Evolutionary conservation across 2,888 invertebrate species (phyloP).

Genomic region (Drosophila birchii): DNA sequence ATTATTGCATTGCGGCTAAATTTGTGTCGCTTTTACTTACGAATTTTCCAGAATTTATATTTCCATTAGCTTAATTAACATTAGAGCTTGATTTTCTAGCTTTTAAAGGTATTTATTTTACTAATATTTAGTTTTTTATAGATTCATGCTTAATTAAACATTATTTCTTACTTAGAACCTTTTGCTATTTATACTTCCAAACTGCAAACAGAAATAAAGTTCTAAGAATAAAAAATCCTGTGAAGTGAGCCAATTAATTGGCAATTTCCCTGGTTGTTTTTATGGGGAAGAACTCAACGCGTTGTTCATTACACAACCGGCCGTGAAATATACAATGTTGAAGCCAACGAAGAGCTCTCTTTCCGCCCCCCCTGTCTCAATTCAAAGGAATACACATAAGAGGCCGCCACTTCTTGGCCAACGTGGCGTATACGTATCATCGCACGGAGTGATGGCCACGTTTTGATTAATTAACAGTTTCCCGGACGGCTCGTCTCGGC

Average conservation of each 20-base stretch:
- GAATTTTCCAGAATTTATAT: no score
- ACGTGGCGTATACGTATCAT: slow-evolving; percentile 22
- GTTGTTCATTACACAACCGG: not conserved
- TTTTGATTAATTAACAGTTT: slow-evolving; percentile 46
- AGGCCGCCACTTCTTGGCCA: slow-evolving; percentile 11
- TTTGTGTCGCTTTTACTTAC: slow-evolving; percentile 8
- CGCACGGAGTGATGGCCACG: slow-evolving; percentile 11
- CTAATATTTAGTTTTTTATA: not conserved
- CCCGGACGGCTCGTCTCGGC: slow-evolving; percentile 1
- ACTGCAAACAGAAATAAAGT: not conserved
- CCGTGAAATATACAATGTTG: slow-evolving; percentile 5
- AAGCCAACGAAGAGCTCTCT: not conserved
- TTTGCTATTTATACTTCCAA: slow-evolving; percentile 1
- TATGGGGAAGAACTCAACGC: slow-evolving; percentile 2
- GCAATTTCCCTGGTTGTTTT: not conserved
- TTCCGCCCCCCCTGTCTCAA: not conserved
- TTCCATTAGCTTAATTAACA: slow-evolving; percentile 1
- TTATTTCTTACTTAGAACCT: not conserved
- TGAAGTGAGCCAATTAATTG: slow-evolving; percentile 16
- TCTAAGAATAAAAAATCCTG: not conserved
- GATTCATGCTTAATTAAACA: no score
- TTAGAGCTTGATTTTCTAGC: not conserved
- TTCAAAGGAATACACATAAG: not conserved
- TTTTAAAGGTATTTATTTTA: not conserved
- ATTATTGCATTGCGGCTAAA: slow-evolving; percentile 25